Base-by-base conservation (phyloP, 2,113 vertebrate species). In the Psittacus erithacus region DNA sequence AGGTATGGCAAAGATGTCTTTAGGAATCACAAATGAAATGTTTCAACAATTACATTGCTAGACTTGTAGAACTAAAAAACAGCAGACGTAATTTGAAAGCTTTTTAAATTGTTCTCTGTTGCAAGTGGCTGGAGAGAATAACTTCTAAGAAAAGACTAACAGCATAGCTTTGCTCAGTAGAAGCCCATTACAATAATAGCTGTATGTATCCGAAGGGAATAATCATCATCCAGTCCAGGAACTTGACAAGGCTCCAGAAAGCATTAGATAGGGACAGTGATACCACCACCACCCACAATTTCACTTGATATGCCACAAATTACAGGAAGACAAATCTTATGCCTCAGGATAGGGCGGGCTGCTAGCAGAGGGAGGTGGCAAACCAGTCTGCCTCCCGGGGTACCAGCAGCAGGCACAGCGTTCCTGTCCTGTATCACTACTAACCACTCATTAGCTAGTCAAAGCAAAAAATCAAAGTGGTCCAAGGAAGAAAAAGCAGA, bases 231-330 rank as follows among this genome's bases (percentile, higher is more conserved):
- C 22, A 7, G 73, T 74, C 65, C 65, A 68, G 7, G 20, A 86
- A 90, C 73, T 90, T 96, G 90, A 88, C 90, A 86, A 41, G 62
- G 77, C 29, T 96, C 92, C 93, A 96, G 70, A 77, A 95, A 43
- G 55, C 81, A 89, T 84, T 53, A 95, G 93, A 94, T n/a, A 94
- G 92, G 77, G 92, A 84, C 73, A 81, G 57, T 1, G 73, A 94
- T 86, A 95, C 73, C 1, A 9, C 69, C 62, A 82, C 92, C 95
- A 75, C 88, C 92, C 90, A 84, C 77, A 55, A 29, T 83, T 91
- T 91, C 67, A 69, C 86, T 86, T 68, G 86, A 88, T 86, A 94
- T 0, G 8, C 83, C 2, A 24, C 81, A 86, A 94, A 92, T 92
- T 84, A 86, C 90, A 96, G 86, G 88, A 94, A 95, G 82, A 76